Evolutionary conservation across 2,888 invertebrate species (phyloP), one percentile per base, ranked within the genome.

Genomic region (Calameuta idolon): DNA sequence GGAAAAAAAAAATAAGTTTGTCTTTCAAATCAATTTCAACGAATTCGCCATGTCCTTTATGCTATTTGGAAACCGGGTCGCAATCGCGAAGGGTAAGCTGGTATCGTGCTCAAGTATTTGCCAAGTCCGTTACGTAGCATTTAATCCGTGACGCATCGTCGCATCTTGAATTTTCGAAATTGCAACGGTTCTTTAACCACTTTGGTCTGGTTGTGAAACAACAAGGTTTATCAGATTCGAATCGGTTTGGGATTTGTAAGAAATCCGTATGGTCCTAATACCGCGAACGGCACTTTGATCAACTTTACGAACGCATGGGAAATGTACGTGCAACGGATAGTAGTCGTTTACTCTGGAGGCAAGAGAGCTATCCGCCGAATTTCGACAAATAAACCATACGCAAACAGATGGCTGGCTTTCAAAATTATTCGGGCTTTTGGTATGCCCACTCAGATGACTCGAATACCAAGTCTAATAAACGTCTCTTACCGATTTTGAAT

Each of bases 371-470:
- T 69, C 55, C 68, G 78, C 73, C 78, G 73, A 78, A 69, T 78
- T 75, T 69, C 78, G 78, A 73, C 73, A 55, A 78, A 75, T 78
- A 75, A 78, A 75, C 75, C 68, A 78, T 73, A 75, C 73, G 31
- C 34, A 55, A 55, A 23, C 55, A 55, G 55, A 55, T 55, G 55
- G 55, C 55, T 55, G 55, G 9, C 55, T 55, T 55, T 23, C 55
- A 23, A 55, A 55, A 55, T 5, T 55, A 55, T 55, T 23, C 23
- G 23, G 5, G 23, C 55, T 9, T 55, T 55, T 23, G 23, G 23
- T 23, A 15, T 23, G 23, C 9, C 55, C 55, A 55, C 23, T 23
- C 55, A 23, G 55, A 55, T 23, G 55, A 55, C 55, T 55, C 55
- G 23, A 55, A 55, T 55, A 55, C 55, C 55, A 23, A 55, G 55